These are phyloP conservation scores for Operophtera brumata DNA, from an alignment of 2,888 invertebrate genomes.

Conservation along the genomic window DNA sequence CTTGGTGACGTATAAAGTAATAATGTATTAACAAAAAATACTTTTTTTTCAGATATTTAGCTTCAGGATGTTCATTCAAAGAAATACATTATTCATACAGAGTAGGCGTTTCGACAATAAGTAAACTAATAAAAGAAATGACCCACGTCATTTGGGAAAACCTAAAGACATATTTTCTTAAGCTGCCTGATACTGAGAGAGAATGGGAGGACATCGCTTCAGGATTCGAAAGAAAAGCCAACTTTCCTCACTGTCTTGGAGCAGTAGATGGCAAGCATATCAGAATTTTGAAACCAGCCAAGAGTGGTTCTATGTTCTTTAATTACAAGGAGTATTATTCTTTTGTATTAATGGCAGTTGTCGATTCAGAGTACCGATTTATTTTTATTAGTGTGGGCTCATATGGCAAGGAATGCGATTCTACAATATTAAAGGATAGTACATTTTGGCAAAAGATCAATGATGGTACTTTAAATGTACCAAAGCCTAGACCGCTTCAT, in stretches of 20 bases:
- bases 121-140: conserved; percentile 19
- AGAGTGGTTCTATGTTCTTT: conserved; percentile 14
- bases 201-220: conserved; percentile 12
- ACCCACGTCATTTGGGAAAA: conserved; percentile 3
- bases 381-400: conserved; percentile 29
- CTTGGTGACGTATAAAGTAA: conserved; percentile 21
- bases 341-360: conserved; percentile 32
- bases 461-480: conserved; percentile 2
- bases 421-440: conserved; percentile 31
- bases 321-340: conserved; percentile 18
- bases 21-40: conserved; percentile 19
- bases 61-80: conserved; percentile 24
- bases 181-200: no score
- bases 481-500: conserved; percentile 29
- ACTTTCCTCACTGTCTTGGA: no score
- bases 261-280: conserved; percentile 16
- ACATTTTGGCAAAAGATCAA: conserved; percentile 34
- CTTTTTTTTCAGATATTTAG: conserved; percentile 21
- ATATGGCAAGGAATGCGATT: conserved; percentile 33
- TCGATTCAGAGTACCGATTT: conserved; percentile 35
- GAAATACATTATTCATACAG: conserved; percentile 20
- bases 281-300: conserved; percentile 17
- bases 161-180: no score
- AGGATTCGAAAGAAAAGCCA: conserved; percentile 6
- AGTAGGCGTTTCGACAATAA: conserved; percentile 16